phyloP scores from a whole-genome alignment of 2,888 invertebrate genomes.

The Scotopteryx bipunctaria region DNA sequence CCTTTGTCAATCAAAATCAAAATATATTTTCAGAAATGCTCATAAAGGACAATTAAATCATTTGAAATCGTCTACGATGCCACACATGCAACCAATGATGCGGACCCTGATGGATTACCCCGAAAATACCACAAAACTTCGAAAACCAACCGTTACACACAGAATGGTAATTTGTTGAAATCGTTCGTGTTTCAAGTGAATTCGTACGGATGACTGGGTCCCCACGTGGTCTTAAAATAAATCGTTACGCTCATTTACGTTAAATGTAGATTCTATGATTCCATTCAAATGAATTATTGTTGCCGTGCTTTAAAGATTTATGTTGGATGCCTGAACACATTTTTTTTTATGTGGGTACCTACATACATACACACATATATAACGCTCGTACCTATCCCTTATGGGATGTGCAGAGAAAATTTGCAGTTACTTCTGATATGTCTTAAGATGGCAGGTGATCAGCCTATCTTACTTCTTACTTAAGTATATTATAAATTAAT shows the following conservation, averaged over 20 bases:
- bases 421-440: too few relatives aligned
- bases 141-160: conserved; percentile 55
- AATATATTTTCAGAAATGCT: too few relatives aligned
- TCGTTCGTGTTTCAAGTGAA: conserved; percentile 46
- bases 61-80: background rate
- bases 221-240: conserved; percentile 44
- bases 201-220: conserved; percentile 47
- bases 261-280: background rate
- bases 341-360: too few relatives aligned
- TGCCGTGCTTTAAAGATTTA: background rate
- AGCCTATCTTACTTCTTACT: too few relatives aligned
- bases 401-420: too few relatives aligned
- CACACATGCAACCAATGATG: conserved; percentile 15
- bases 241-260: conserved; percentile 28
- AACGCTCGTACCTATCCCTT: too few relatives aligned
- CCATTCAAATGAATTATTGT: background rate
- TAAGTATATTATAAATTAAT: too few relatives aligned
- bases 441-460: too few relatives aligned
- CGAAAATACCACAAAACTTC: conserved; percentile 19
- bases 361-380: too few relatives aligned
- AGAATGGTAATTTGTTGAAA: conserved; percentile 61
- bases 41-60: background rate
- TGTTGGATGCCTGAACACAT: background rate
- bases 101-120: conserved; percentile 14
- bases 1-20: too few relatives aligned